Evolutionary conservation across 2,113 vertebrate species (phyloP), one percentile per base, ranked within the genome.

Genomic region (Ia io): DNA sequence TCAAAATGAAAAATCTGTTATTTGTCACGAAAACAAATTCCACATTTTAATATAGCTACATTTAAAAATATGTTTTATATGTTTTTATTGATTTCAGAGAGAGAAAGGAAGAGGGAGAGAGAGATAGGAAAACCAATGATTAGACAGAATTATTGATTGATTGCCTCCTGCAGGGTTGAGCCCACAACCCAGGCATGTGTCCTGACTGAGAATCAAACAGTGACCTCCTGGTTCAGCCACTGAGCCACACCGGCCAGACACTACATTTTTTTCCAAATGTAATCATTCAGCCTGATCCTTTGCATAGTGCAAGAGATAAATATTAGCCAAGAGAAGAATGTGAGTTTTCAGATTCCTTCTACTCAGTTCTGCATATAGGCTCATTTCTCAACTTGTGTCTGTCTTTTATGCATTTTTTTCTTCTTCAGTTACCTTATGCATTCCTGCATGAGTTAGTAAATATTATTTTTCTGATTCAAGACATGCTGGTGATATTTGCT

Each of bases 1-100:
- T 96, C 6, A 49, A 91, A 95, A 67, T 88, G 73, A 86, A 25
- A 83, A 47, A 92, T 92, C 65, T 93, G 40, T 88, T 93, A 93
- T 97, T 91, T 91, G 79, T 78, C 84, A 59, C 88, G 40, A 89
- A 71, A 82, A 91, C 77, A 67, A 91, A 25, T 85, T 11, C 20
- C 61, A 13, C 12, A 56, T 3, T 90, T 92, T 87, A 84, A 85
- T 82, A 56, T 77, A 71, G 23, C 67, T 59, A 59, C 56, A 59
- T 23, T 23, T 59, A 23, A 23, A 53, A 59, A 59, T 25, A 59
- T 59, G 10, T 59, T 59, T 25, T 25, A 10, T 59, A 28, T 12
- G 59, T 28, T 61, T 61, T 61, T 61, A 61, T 25, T 59, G 56
- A 59, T 25, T 25, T 59, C 56, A 59, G 56, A 61, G 59, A 61